These are phyloP conservation scores for Aurelia aurita complex sp. Pacific DNA, from an alignment of 30 jellyfish, hydroid and myxozoan genomes.

Conservation along the genomic window DNA sequence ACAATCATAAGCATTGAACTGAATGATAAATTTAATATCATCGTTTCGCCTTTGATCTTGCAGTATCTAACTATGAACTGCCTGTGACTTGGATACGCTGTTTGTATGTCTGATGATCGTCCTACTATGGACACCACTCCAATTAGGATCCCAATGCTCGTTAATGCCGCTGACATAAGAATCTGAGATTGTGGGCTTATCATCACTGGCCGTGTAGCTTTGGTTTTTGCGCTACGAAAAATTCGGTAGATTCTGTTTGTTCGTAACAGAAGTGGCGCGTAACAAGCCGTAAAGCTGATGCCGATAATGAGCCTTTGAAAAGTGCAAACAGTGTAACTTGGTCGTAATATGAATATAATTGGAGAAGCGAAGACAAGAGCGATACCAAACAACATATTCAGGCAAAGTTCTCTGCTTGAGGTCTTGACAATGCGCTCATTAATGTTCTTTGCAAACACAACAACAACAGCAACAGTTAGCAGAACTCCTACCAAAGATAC, in stretches of 20 bases:
- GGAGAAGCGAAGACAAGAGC: slow-evolving; percentile 65
- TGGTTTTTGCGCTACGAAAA: slow-evolving; percentile 80
- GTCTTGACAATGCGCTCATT: slow-evolving; percentile 65
- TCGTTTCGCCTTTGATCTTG: slow-evolving; percentile 44
- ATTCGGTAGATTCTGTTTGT: slow-evolving; percentile 84
- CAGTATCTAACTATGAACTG: slow-evolving; percentile 60
- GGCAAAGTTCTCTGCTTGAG: slow-evolving; percentile 90
- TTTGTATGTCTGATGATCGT: slow-evolving; percentile 52
- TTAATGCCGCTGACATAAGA: slow-evolving; percentile 58
- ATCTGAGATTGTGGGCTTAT: slow-evolving; percentile 85
- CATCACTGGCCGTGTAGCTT: slow-evolving; percentile 67
- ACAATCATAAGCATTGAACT: slow-evolving; percentile 71
- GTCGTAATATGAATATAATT: slow-evolving; percentile 56
- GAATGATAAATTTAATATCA: slow-evolving; percentile 65
- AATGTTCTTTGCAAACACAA: slow-evolving; percentile 64
- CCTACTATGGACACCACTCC: slow-evolving; percentile 77
- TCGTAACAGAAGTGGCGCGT: slow-evolving; percentile 85
- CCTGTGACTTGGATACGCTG: slow-evolving; percentile 78
- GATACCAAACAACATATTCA: slow-evolving; percentile 78
- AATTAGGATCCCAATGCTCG: slow-evolving; percentile 61
- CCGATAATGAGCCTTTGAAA: slow-evolving; percentile 71
- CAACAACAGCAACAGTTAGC: slow-evolving; percentile 64
- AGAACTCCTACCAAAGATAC: slow-evolving; percentile 53
- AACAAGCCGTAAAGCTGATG: slow-evolving; percentile 66
- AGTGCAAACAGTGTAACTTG: slow-evolving; percentile 67